These are phyloP conservation scores for Branchellion lobata DNA, from an alignment of 2,888 invertebrate species.

Conservation along the genomic window DNA sequence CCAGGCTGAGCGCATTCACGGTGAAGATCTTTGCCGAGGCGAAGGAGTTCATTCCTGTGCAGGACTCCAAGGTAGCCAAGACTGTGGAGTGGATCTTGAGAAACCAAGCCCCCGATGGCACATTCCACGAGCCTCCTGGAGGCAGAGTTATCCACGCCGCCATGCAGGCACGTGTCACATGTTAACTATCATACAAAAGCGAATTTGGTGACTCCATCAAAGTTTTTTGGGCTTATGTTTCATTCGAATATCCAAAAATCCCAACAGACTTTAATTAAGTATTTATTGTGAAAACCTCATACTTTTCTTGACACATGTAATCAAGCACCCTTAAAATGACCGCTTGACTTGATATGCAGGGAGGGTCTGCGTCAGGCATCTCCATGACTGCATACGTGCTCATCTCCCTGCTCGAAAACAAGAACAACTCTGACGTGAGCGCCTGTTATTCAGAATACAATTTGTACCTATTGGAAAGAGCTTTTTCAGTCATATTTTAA, in stretches of 20 bases:
- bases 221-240: too few species aligned
- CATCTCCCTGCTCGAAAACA: constrained; percentile 72
- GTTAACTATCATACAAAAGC: constrained; percentile 71
- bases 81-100: constrained; percentile 76
- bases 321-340: constrained; percentile 68
- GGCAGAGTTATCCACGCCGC: constrained; percentile 73
- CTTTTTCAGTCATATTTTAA: too few species aligned
- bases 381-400: constrained; percentile 80
- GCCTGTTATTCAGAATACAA: neutral
- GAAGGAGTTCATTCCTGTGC: constrained; percentile 31
- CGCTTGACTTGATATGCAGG: constrained; percentile 57
- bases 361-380: constrained; percentile 71
- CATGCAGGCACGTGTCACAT: constrained; percentile 69
- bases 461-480: neutral
- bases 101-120: constrained; percentile 74
- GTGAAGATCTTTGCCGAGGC: constrained; percentile 42
- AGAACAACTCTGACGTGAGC: constrained; percentile 37
- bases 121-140: constrained; percentile 71
- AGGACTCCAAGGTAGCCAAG: constrained; percentile 63
- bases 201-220: too few species aligned
- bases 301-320: too few species aligned
- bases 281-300: too few species aligned
- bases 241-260: too few species aligned
- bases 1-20: constrained; percentile 44
- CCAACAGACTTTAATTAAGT: too few species aligned